phyloP scores from a whole-genome alignment of 2,888 invertebrate species.

The Acanthococcus lagerstroemiae region DNA sequence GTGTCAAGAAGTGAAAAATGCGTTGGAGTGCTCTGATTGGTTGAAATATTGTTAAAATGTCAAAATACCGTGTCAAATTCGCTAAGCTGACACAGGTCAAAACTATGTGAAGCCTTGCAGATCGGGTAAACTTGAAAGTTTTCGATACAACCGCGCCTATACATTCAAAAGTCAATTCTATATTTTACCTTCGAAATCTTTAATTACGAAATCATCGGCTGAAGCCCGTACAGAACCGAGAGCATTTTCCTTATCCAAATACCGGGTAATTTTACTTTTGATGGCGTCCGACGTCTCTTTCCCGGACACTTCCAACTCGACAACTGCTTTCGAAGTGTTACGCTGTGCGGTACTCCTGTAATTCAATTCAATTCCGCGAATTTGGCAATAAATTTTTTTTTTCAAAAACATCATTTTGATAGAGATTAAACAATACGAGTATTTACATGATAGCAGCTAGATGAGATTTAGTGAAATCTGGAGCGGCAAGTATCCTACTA shows the following conservation, averaged over 20 bases:
- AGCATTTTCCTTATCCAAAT: neutral
- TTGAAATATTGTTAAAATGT: no score
- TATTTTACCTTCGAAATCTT: constrained; percentile 1
- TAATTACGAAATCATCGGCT: neutral
- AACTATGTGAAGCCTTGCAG: no score
- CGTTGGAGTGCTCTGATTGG: no score
- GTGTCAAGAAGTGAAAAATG: no score
- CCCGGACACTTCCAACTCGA: constrained; percentile 7
- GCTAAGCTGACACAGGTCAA: no score
- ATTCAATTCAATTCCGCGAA: no score
- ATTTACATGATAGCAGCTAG: constrained; percentile 2
- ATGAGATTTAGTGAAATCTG: neutral
- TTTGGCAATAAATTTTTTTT: no score
- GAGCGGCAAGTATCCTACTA: neutral
- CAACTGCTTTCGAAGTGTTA: neutral
- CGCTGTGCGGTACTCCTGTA: neutral
- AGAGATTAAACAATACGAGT: no score
- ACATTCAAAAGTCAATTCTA: neutral
- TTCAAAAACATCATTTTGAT: no score
- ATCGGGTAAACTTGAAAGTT: no score
- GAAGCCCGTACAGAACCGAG: neutral
- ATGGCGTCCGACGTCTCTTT: neutral
- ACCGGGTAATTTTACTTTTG: neutral
- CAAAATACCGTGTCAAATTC: no score
- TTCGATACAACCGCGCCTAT: neutral